Percentiles rank a stretch among this genome's conserved stretches.
Conservation (phyloP, 2,888 invertebrate species). For the Hecatera dysodea region DNA sequence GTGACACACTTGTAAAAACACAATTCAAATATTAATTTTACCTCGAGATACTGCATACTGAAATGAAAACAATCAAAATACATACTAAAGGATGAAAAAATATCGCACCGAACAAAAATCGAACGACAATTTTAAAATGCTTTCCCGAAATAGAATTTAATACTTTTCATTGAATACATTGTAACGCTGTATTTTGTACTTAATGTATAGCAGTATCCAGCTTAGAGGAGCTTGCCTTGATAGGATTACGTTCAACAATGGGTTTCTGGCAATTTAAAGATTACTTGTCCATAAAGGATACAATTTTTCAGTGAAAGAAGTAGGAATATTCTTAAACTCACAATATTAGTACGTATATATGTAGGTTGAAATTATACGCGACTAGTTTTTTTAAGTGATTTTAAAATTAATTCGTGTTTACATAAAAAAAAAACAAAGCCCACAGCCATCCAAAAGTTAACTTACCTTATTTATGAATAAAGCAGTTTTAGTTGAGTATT, state of each 20-base stretch:
- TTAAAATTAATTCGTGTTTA: too few relatives aligned
- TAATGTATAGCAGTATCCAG: slow-evolving; percentile 24
- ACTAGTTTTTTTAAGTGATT: too few relatives aligned
- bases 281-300: slow-evolving; percentile 22
- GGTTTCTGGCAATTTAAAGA: slow-evolving; percentile 25
- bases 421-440: too few relatives aligned
- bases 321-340: neutral
- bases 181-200: slow-evolving; percentile 5
- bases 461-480: too few relatives aligned
- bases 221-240: slow-evolving; percentile 40
- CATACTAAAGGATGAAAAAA: neutral
- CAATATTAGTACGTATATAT: neutral
- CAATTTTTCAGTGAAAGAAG: slow-evolving; percentile 1
- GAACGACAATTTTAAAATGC: neutral
- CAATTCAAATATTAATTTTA: neutral
- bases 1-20: neutral
- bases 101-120: neutral
- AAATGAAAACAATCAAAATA: neutral
- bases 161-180: slow-evolving; percentile 6
- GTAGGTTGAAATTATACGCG: too few relatives aligned
- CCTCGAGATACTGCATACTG: neutral
- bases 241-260: slow-evolving; percentile 53
- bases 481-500: too few relatives aligned
- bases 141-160: slow-evolving; percentile 11
- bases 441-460: too few relatives aligned